Percentiles rank a stretch among this genome's conserved stretches.
Conservation (phyloP, 30 jellyfish, hydroid and myxozoan genomes). For the Pelagia noctiluca region DNA sequence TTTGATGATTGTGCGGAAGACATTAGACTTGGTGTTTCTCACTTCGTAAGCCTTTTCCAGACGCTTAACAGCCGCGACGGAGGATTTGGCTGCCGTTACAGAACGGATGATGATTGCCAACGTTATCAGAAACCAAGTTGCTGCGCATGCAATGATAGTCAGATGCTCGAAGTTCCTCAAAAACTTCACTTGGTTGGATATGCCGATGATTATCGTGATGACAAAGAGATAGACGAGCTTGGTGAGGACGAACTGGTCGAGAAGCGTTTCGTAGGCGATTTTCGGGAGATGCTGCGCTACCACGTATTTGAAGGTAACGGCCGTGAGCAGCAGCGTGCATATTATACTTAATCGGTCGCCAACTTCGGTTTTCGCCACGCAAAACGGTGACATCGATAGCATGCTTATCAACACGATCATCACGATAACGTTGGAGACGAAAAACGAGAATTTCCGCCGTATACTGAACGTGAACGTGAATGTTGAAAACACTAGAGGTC, state of each 20-base stretch:
- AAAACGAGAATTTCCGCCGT: conserved; percentile 71
- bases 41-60: conserved; percentile 25
- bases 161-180: conserved; percentile 18
- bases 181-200: conserved; percentile 29
- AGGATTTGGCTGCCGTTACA: neutral
- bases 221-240: conserved; percentile 68
- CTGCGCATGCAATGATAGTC: conserved; percentile 12
- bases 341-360: conserved; percentile 88
- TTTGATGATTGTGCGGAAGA: conserved; percentile 14
- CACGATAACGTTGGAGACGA: conserved; percentile 66
- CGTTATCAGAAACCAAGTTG: conserved; percentile 11
- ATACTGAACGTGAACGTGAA: conserved; percentile 81
- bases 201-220: conserved; percentile 69
- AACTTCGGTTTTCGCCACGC: conserved; percentile 69
- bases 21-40: conserved; percentile 16
- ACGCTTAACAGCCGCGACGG: conserved; percentile 4
- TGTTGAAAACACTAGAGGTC: conserved; percentile 57
- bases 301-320: conserved; percentile 79
- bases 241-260: conserved; percentile 72
- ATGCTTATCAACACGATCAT: conserved; percentile 72
- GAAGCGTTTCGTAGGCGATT: conserved; percentile 74
- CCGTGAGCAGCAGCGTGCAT: conserved; percentile 80
- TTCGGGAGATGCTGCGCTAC: conserved; percentile 80
- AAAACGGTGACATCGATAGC: conserved; percentile 76
- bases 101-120: neutral